Evolutionary conservation across 2,797 vertebrate genomes (phyloP).

Genomic region (Characodon lateralis): DNA sequence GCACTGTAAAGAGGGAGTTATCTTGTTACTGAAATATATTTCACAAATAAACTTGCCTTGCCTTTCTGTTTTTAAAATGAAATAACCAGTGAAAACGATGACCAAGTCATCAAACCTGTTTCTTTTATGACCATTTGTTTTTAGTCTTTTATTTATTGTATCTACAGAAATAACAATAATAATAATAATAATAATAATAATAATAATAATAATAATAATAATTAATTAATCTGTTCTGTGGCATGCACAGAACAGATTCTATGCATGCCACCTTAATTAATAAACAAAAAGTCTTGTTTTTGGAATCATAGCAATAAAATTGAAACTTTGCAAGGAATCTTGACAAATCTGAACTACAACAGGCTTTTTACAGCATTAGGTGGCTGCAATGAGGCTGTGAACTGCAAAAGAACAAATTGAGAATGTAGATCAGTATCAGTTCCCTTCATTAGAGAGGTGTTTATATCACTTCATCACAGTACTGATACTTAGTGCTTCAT

Average conservation of each 20-base stretch:
- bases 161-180: no score
- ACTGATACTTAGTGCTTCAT: neutral
- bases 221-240: no score
- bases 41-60: no score
- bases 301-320: neutral
- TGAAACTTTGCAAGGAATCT: neutral
- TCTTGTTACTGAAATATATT: no score
- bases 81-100: neutral
- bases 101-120: neutral
- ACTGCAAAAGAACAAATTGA: neutral
- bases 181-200: no score
- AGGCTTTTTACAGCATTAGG: neutral
- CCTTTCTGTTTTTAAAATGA: neutral
- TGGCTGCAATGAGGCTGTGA: neutral
- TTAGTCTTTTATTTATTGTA: no score
- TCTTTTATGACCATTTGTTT: no score
- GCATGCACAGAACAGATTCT: no score
- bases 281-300: neutral
- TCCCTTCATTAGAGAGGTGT: slow-evolving; percentile 1
- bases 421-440: neutral
- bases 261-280: no score
- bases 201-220: no score
- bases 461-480: neutral
- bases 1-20: neutral
- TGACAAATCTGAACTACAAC: no score